These are phyloP conservation scores for Copidosoma floridanum DNA, from an alignment of 1,140 invertebrate species.

Conservation along the genomic window DNA sequence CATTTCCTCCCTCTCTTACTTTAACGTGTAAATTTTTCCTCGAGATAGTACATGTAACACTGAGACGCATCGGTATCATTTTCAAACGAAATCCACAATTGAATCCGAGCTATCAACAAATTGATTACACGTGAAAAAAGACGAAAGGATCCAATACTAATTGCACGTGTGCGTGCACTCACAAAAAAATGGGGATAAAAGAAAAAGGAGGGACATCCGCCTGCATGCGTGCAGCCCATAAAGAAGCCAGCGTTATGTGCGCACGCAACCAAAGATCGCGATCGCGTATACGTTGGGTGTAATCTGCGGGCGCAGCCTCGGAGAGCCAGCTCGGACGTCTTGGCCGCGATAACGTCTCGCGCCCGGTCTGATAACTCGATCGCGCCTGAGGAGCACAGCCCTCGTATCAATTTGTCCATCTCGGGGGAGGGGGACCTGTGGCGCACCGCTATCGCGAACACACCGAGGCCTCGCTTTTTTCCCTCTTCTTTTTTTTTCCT, in stretches of 20 bases:
- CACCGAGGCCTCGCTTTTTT: not conserved
- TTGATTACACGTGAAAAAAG: too few species aligned
- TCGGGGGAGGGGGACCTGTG: not conserved
- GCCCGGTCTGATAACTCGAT: constrained; percentile 27
- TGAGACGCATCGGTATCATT: too few species aligned
- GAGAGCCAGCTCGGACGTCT: constrained; percentile 28
- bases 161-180: too few species aligned
- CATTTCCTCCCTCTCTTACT: too few species aligned
- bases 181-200: too few species aligned
- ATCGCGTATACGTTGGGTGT: not conserved
- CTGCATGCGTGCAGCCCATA: not conserved
- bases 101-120: too few species aligned
- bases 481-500: not conserved
- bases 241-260: not conserved
- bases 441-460: too few species aligned
- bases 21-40: too few species aligned
- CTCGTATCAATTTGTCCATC: constrained; percentile 27
- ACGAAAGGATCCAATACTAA: too few species aligned
- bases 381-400: not conserved
- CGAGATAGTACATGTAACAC: too few species aligned
- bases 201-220: too few species aligned
- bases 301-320: not conserved
- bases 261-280: not conserved
- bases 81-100: too few species aligned
- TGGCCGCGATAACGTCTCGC: constrained; percentile 16